Percentiles rank a stretch among this genome's conserved stretches.
Conservation (phyloP, 2,797 vertebrate genomes). For the Microctenopoma stevenorrisi region DNA sequence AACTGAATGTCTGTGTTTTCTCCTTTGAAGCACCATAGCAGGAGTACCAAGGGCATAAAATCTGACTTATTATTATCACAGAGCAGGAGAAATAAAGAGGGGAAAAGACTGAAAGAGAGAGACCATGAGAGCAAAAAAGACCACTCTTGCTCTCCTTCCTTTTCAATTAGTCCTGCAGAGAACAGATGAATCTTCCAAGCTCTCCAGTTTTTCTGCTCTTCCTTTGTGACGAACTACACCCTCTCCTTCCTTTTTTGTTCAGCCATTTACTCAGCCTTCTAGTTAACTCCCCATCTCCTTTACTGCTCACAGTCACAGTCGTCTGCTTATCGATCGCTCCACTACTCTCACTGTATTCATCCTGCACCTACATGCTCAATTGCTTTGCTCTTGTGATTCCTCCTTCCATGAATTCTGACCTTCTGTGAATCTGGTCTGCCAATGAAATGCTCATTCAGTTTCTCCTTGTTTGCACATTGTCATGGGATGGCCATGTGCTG, state of each 20-base stretch:
- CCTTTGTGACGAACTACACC: slow-evolving; percentile 54
- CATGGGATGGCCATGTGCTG: slow-evolving; percentile 74
- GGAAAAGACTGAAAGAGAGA: slow-evolving; percentile 50
- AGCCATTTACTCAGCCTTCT: slow-evolving; percentile 76
- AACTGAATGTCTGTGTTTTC: slow-evolving; percentile 52
- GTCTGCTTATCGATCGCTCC: slow-evolving; percentile 71
- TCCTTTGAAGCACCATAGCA: slow-evolving; percentile 62
- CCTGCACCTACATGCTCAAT: slow-evolving; percentile 63
- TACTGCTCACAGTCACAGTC: slow-evolving; percentile 50
- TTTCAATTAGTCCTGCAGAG: slow-evolving; percentile 72
- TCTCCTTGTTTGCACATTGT: slow-evolving; percentile 73
- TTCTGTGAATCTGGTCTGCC: slow-evolving; percentile 70
- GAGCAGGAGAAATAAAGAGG: slow-evolving; percentile 64
- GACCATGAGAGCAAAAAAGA: slow-evolving; percentile 66
- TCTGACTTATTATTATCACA: slow-evolving; percentile 79
- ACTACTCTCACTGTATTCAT: slow-evolving; percentile 57
- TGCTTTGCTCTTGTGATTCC: slow-evolving; percentile 64
- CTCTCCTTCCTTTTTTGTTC: slow-evolving; percentile 59
- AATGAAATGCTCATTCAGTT: slow-evolving; percentile 76
- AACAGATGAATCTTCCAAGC: slow-evolving; percentile 65
- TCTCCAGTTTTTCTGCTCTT: slow-evolving; percentile 55
- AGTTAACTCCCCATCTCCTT: slow-evolving; percentile 72
- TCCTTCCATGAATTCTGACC: slow-evolving; percentile 79
- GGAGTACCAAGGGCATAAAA: slow-evolving; percentile 79
- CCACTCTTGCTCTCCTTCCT: slow-evolving; percentile 68